Evolutionary conservation across 2,113 vertebrate genomes (phyloP).

Genomic region (Dasypus novemcinctus): DNA sequence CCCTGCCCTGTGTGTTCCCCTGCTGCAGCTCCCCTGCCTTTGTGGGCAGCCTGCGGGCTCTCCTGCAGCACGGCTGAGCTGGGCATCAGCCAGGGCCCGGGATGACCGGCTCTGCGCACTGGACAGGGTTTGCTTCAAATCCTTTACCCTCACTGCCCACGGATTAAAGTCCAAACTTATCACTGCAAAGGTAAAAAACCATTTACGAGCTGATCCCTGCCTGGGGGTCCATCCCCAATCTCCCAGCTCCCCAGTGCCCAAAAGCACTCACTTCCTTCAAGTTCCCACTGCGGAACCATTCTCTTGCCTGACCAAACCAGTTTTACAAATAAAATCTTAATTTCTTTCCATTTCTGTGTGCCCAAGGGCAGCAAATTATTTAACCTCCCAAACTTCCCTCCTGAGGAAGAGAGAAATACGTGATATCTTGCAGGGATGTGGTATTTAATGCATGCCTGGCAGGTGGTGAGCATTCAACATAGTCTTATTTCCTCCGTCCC

Average conservation of each 20-base stretch:
- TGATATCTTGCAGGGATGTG: background rate
- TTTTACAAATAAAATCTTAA: background rate
- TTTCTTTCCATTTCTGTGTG: background rate
- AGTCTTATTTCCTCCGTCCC: background rate
- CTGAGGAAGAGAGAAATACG: background rate
- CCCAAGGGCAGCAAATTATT: background rate
- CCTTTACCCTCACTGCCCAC: background rate
- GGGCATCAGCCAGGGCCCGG: rapidly evolving
- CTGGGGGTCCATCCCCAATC: background rate
- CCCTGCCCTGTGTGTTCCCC: background rate
- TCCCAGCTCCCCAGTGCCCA: background rate
- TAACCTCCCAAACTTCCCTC: background rate
- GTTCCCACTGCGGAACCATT: background rate
- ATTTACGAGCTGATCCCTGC: background rate
- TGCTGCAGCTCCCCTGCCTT: background rate
- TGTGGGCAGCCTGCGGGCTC: rapidly evolving
- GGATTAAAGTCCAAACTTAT: background rate
- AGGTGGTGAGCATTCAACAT: background rate
- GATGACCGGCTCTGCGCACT: background rate
- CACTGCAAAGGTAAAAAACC: background rate
- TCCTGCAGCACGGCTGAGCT: too few relatives aligned
- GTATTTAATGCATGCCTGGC: background rate
- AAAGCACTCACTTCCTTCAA: background rate
- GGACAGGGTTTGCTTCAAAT: background rate
- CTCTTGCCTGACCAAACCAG: background rate